These are phyloP conservation scores for Rhombomys opimus DNA, from an alignment of 2,113 vertebrate genomes.

Conservation along the genomic window DNA sequence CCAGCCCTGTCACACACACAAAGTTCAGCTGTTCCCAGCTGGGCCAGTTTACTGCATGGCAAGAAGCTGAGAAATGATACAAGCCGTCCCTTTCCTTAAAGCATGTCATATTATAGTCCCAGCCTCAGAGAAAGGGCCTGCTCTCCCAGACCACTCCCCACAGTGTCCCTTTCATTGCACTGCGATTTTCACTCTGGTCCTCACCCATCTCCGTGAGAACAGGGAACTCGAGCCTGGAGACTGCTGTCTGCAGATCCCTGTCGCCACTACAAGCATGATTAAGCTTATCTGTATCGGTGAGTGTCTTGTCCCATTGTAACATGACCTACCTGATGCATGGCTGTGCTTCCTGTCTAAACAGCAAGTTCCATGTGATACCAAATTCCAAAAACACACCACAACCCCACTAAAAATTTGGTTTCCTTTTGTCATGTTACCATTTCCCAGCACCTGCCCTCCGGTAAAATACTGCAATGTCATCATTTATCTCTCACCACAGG, in stretches of 20 bases:
- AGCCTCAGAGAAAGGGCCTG: background rate
- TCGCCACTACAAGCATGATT: background rate
- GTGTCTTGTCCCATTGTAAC: conserved; percentile 31
- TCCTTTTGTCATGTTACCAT: background rate
- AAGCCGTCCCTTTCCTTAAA: background rate
- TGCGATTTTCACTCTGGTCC: background rate
- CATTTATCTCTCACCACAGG: background rate
- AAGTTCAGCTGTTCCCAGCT: background rate
- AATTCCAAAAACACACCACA: conserved; percentile 30
- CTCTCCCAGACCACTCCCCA: background rate
- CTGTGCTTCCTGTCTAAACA: background rate
- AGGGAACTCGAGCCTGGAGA: background rate
- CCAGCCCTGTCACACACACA: background rate
- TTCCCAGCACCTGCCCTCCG: background rate
- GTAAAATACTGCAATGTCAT: background rate
- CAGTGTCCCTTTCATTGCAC: background rate
- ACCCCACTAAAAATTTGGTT: background rate
- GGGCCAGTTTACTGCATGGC: background rate
- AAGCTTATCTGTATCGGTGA: background rate
- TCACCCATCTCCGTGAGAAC: background rate
- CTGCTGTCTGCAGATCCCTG: background rate
- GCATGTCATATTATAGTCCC: background rate
- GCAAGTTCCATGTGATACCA: background rate
- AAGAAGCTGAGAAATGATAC: background rate
- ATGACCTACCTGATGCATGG: background rate